Evolutionary conservation across 2,113 vertebrate genomes (phyloP).

Genomic region (Lamprotornis superbus): DNA sequence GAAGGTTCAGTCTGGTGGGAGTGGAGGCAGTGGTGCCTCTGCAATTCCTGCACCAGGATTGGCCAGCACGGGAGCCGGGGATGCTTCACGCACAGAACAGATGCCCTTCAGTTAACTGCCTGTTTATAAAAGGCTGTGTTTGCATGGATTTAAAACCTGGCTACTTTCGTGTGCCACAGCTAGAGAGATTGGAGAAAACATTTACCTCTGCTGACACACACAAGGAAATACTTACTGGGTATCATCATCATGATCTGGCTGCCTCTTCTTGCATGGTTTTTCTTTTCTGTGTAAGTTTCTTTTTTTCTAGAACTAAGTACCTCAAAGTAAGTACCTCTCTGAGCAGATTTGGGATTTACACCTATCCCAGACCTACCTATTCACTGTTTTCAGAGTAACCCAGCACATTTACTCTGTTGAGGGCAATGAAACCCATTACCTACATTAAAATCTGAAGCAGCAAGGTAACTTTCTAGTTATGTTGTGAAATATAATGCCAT

Average conservation of each 20-base stretch:
- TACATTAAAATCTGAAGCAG: not conserved
- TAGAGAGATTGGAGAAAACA: not conserved
- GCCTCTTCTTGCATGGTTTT: not conserved
- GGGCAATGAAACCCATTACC: not conserved
- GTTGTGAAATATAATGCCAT: constrained; percentile 9
- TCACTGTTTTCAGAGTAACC: not conserved
- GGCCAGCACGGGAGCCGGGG: accelerated
- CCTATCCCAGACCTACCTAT: not conserved
- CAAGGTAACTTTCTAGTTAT: constrained; percentile 41
- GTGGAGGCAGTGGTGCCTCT: not conserved
- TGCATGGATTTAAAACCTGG: not conserved
- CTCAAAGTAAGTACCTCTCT: not conserved
- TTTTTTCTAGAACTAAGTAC: not conserved
- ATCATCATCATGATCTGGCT: not conserved
- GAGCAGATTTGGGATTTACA: not conserved
- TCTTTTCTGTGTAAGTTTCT: not conserved
- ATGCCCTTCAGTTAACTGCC: not conserved
- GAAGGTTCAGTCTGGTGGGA: not conserved
- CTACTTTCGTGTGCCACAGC: not conserved
- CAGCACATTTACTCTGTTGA: not conserved
- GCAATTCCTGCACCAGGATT: not conserved
- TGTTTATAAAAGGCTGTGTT: not conserved
- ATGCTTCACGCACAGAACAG: not conserved
- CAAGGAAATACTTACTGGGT: not conserved
- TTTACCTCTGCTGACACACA: not conserved